A percentile compares a stretch with the other conserved stretches of the same genome.
Conservation (phyloP, 1,140 invertebrate genomes). For the fruit fly (Drosophila melanogaster) region DNA sequence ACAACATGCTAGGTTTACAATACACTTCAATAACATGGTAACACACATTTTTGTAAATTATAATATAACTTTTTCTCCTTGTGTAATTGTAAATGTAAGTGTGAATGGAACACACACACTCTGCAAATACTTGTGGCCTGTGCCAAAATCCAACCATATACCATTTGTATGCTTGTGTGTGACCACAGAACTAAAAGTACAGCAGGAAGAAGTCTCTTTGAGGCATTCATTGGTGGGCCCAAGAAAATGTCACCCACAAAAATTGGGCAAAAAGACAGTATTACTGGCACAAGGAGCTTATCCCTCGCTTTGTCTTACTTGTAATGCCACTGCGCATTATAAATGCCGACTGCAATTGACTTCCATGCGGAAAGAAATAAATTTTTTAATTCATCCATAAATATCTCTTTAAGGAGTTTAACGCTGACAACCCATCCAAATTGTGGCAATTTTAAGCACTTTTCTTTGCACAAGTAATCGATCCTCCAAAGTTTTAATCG, state of each 20-base stretch:
- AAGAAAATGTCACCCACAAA: constrained; percentile 55
- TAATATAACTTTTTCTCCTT: neutral
- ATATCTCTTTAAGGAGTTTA: neutral
- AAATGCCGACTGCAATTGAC: constrained; percentile 46
- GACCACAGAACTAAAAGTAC: constrained; percentile 52
- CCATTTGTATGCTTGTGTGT: constrained; percentile 34
- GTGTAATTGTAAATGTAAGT: neutral
- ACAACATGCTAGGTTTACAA: too few species aligned
- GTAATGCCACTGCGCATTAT: constrained; percentile 46
- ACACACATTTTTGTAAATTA: too few species aligned
- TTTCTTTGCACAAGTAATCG: neutral
- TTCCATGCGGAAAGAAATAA: neutral
- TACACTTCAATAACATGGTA: too few species aligned
- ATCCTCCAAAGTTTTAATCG: constrained; percentile 29
- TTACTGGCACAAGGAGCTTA: constrained; percentile 5
- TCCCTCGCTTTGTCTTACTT: constrained; percentile 12
- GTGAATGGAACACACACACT: constrained; percentile 19
- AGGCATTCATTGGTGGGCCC: constrained; percentile 59
- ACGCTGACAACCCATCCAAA: constrained; percentile 2
- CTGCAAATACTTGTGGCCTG: constrained; percentile 53
- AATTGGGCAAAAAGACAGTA: constrained; percentile 40
- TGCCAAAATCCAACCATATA: constrained; percentile 32
- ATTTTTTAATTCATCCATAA: neutral
- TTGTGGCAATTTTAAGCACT: constrained; percentile 14
- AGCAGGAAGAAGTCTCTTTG: constrained; percentile 49